Evolutionary conservation across 2,113 vertebrate species (phyloP), one percentile per base, ranked within the genome.

Genomic region (Melanostigma gelatinosum): DNA sequence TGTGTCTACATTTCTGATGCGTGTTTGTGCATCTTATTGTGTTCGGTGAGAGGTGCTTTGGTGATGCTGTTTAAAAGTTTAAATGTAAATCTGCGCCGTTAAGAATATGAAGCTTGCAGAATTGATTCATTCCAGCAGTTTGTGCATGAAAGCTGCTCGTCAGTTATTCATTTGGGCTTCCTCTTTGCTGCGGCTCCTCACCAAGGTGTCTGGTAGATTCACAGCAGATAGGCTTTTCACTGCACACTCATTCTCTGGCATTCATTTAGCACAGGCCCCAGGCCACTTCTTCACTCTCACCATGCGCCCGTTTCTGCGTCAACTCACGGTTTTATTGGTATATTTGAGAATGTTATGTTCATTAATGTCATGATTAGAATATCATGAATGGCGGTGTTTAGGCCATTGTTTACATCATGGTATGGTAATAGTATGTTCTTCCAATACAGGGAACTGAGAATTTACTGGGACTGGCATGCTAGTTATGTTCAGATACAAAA

Each of bases 151-250:
- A 92, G 75, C 80, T 50, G 40, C 82, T 86, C 84, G 76, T 89
- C 81, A 85, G 87, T 75, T 88, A 80, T 91, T 86, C 79, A 87
- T 87, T 83, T 77, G 72, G 40, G 27, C 79, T 69, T 77, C 81
- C 44, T 79, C 55, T 40, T 79, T 88, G 67, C 74, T 72, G 79
- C 58, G n/a, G 78, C 82, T 79, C 77, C 77, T 76, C 72, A 34
- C 50, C 52, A 10, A 86, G 67, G 75, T 79, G 85, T 85, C 87
- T 27, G 72, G 69, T 84, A 82, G 75, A 77, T 71, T 63, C 69
- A 62, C 77, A 82, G 84, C 72, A 85, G 85, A 89, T 89, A 83
- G 84, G 80, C 82, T 85, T n/a, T 84, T 87, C 72, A 65, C 74
- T 85, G 84, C 66, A 66, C 65, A 65, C 73, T 80, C 40, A 27